Evolutionary conservation across 2,113 vertebrate species (phyloP).

Genomic region (Solenodon paradoxus): DNA sequence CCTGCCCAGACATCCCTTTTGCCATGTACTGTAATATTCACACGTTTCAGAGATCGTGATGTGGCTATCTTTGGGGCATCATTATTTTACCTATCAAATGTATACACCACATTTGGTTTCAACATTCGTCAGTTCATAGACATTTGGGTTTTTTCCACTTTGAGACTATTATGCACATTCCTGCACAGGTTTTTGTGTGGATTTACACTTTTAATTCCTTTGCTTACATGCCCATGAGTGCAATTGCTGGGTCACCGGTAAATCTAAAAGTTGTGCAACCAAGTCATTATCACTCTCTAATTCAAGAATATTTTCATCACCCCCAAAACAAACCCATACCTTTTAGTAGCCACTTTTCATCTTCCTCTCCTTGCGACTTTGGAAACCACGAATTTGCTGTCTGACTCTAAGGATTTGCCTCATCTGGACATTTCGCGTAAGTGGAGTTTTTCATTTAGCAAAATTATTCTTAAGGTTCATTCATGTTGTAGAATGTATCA

Average conservation of each 20-base stretch:
- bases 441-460: background rate
- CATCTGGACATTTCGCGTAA: background rate
- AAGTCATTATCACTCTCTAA: background rate
- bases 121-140: background rate
- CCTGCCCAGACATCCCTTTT: background rate
- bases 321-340: background rate
- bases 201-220: background rate
- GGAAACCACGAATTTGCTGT: background rate
- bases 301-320: background rate
- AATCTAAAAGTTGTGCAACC: background rate
- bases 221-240: background rate
- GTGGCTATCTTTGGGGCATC: background rate
- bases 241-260: background rate
- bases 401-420: background rate
- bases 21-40: background rate
- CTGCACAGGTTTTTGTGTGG: background rate
- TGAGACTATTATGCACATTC: background rate
- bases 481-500: background rate
- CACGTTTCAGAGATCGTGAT: background rate
- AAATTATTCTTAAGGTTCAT: background rate
- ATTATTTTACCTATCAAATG: background rate
- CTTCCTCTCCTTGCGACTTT: background rate
- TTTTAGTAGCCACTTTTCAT: background rate
- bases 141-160: background rate
- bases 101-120: background rate